Base-by-base conservation (phyloP, 2,113 vertebrate genomes). In the Microcebus lehilahytsara region DNA sequence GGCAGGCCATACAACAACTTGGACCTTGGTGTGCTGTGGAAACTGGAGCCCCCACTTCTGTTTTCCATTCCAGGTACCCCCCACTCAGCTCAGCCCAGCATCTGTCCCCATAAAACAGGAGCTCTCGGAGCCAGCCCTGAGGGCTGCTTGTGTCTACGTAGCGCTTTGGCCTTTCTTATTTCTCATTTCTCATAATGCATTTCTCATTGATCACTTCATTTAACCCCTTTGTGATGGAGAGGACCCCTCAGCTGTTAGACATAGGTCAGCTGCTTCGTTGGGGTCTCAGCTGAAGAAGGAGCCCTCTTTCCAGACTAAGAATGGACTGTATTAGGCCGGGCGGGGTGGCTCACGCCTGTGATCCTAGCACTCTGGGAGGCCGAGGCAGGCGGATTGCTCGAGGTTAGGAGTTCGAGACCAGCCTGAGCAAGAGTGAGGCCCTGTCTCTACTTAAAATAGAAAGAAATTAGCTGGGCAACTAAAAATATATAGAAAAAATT, bases 31-130 rank as follows among this genome's bases (percentile, higher is more conserved):
- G 67, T n/a, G 40, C 20, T 46, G 8, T 30, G 20, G 79, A 72
- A 67, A n/a, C 51, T 0, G 9, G 72, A 51, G 32, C 19, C 32
- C 30, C 25, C 12, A 42, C 51, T 71, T 60, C 79, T 1, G 0
- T 71, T 77, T 66, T 27, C 34, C 25, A 0, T 56, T 6, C 9
- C 8, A 1, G 51, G 34, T 19, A 56, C 5, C 34, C 53, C 40
- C 12, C 4, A 37, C 81, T 51, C 49, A 9, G 53, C 32, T 27
- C 32, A 17, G 34, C 22, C 13, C 40, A 2, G 49, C 2, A 1
- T 23, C 66, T 42, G 2, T 2, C 16, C 23, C 66, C 19, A 0
- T 62, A 62, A 62, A 69, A 22, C 12, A 30, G 40, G 51, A 72
- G 49, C 53, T 51, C 46, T 91, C 7, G 13, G 51, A 23, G 34